These are phyloP conservation scores for Pterocles orientalis DNA, from an alignment of 2,113 vertebrate genomes.

Conservation along the genomic window DNA sequence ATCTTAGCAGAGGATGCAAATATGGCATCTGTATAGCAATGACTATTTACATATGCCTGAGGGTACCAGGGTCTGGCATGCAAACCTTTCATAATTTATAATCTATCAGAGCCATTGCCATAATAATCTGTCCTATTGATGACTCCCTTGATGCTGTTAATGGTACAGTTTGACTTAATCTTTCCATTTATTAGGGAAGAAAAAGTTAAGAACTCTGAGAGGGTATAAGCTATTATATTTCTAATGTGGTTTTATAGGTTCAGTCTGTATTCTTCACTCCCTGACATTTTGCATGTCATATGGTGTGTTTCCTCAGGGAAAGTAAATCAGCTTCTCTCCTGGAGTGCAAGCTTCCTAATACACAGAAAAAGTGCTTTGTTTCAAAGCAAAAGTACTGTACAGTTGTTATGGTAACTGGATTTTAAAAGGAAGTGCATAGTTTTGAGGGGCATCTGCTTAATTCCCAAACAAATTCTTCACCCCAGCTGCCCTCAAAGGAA, in stretches of 20 bases:
- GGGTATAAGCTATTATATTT: conserved; percentile 36
- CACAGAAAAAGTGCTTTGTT: conserved; percentile 63
- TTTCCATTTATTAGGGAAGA: background rate
- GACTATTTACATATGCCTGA: background rate
- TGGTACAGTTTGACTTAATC: conserved; percentile 26
- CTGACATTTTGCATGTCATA: conserved; percentile 71
- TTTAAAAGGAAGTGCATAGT: conserved; percentile 58
- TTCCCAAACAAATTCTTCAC: conserved; percentile 65
- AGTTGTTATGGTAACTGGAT: conserved; percentile 78
- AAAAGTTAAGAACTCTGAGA: background rate
- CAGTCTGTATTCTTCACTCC: conserved; percentile 12
- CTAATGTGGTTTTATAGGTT: conserved; percentile 9
- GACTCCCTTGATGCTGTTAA: background rate
- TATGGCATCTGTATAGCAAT: background rate
- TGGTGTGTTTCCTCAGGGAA: conserved; percentile 63
- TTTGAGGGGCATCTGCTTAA: conserved; percentile 58
- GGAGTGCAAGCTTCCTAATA: conserved; percentile 68
- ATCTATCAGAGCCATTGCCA: background rate
- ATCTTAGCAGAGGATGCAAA: background rate
- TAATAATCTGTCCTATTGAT: background rate
- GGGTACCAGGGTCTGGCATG: background rate
- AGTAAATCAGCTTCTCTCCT: conserved; percentile 75
- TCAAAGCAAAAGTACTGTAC: conserved; percentile 57
- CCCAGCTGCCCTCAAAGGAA: conserved; percentile 42
- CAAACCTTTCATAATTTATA: background rate